Evolutionary conservation across 2,797 vertebrate species (phyloP).

Genomic region (Periparus ater): DNA sequence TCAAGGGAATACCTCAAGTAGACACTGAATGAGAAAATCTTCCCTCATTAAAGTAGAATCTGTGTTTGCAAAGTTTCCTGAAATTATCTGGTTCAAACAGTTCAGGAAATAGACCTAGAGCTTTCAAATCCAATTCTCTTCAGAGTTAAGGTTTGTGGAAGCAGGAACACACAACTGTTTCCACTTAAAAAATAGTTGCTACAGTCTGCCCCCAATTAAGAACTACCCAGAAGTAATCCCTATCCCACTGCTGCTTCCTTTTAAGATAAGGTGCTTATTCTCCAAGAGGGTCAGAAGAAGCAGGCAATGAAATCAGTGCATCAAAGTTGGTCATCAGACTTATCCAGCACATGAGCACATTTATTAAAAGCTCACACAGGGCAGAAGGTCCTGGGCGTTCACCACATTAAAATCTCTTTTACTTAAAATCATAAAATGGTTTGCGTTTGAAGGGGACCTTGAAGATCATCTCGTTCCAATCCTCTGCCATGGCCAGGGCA

Average conservation of each 20-base stretch:
- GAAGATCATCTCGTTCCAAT: background rate
- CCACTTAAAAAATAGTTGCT: background rate
- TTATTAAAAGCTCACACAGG: background rate
- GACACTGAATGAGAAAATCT: background rate
- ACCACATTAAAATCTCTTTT: background rate
- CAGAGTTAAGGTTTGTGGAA: background rate
- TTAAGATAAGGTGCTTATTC: background rate
- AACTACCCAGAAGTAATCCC: background rate
- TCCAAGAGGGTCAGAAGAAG: background rate
- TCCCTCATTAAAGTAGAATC: background rate
- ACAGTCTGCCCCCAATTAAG: background rate
- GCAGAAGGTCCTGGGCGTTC: background rate
- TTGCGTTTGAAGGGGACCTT: background rate
- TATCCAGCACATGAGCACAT: background rate
- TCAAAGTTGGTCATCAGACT: background rate
- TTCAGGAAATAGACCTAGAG: background rate
- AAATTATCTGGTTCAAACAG: background rate
- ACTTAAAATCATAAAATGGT: accelerated
- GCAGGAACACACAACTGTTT: background rate
- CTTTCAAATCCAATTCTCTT: background rate
- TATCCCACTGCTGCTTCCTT: background rate
- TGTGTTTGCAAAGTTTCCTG: background rate
- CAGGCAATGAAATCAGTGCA: background rate
- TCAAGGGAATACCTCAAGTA: background rate
- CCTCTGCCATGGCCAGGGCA: background rate